These are phyloP conservation scores for Etheostoma perlongum DNA, from an alignment of 2,797 vertebrate genomes.

Conservation along the genomic window DNA sequence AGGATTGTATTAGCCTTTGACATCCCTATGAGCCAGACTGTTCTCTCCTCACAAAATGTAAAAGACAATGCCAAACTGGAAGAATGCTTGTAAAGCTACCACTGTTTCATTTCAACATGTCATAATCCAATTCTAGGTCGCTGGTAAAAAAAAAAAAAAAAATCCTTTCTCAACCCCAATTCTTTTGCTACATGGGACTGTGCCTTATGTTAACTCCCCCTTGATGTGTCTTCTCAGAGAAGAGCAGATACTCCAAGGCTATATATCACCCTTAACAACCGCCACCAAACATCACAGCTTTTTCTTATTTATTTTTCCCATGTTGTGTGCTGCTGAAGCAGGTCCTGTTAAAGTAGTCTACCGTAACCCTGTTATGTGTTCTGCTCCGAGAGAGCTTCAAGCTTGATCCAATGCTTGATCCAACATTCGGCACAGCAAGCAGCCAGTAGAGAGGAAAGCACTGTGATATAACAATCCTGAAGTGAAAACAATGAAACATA, in stretches of 20 bases:
- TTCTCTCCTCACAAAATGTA: background rate
- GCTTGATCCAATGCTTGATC: too few relatives aligned
- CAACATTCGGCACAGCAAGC: too few relatives aligned
- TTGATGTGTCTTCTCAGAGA: conserved; percentile 4
- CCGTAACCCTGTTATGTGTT: background rate
- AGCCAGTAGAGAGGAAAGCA: too few relatives aligned
- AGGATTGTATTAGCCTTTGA: background rate
- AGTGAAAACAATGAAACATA: background rate
- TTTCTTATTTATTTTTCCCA: background rate
- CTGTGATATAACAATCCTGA: background rate
- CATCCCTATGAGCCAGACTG: background rate
- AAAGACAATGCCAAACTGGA: background rate
- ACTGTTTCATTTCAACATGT: too few relatives aligned
- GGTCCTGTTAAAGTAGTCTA: background rate
- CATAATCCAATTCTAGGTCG: too few relatives aligned
- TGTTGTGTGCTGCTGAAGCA: background rate
- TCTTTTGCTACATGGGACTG: background rate
- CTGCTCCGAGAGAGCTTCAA: too few relatives aligned
- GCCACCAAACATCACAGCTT: background rate
- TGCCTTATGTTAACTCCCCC: background rate
- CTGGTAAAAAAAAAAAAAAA: too few relatives aligned
- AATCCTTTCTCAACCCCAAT: too few relatives aligned
- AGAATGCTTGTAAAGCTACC: background rate
- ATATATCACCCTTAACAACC: background rate
- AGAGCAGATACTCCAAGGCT: background rate